Conservation (phyloP, 2,797 vertebrate genomes). For the Protonibea diacanthus region DNA sequence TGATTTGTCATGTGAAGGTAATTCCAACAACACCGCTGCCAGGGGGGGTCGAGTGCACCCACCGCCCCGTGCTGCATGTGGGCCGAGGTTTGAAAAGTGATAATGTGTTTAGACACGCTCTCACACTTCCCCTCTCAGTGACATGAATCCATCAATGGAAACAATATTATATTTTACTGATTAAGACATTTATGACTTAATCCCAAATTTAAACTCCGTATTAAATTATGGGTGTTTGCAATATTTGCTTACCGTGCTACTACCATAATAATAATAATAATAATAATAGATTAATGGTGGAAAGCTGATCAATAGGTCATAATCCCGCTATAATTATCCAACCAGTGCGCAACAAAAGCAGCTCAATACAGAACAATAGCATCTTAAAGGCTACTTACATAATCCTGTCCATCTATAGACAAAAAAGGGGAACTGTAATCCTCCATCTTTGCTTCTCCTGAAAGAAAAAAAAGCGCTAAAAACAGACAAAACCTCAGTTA, state of each 20-base stretch:
- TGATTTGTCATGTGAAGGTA: conserved; percentile 69
- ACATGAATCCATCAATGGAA: background rate
- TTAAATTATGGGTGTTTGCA: background rate
- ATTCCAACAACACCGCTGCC: conserved; percentile 44
- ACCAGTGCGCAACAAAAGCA: background rate
- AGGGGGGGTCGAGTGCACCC: conserved; percentile 40
- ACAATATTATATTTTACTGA: too few relatives aligned
- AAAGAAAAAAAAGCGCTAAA: conserved; percentile 45
- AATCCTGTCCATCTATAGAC: background rate
- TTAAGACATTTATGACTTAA: background rate
- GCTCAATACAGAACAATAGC: background rate
- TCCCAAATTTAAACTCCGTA: background rate
- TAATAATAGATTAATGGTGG: background rate
- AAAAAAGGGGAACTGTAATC: background rate
- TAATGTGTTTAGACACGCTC: conserved; percentile 49
- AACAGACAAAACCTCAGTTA: conserved; percentile 51
- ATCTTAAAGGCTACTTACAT: background rate
- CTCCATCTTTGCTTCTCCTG: conserved; percentile 14
- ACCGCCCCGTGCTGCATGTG: conserved; percentile 20
- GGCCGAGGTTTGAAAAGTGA: conserved; percentile 11
- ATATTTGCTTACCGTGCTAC: background rate
- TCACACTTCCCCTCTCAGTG: conserved; percentile 27
- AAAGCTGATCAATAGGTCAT: background rate
- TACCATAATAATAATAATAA: background rate
- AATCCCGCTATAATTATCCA: background rate